These are phyloP conservation scores for Nixonia krombeini DNA, from an alignment of 1,140 invertebrate species.

Conservation along the genomic window DNA sequence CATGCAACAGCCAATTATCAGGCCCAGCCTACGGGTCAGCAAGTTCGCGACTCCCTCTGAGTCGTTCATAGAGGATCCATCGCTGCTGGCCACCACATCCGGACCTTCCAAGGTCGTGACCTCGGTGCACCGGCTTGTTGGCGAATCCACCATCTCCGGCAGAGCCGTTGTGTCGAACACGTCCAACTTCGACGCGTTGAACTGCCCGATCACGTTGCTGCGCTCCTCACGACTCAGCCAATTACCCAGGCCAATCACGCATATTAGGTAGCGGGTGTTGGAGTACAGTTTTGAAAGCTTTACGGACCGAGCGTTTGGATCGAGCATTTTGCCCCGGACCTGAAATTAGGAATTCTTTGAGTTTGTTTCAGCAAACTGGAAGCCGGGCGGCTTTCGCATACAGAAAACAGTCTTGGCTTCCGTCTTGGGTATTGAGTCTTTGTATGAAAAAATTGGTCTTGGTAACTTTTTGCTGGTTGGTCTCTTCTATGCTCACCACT, in stretches of 20 bases:
- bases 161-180: conserved; percentile 44
- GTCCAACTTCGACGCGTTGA: conserved; percentile 56
- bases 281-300: conserved; percentile 81
- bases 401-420: too few relatives aligned
- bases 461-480: too few relatives aligned
- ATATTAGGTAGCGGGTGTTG: conserved; percentile 86
- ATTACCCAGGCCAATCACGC: conserved; percentile 85
- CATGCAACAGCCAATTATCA: conserved; percentile 88
- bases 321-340: conserved; percentile 75
- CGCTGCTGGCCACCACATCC: conserved; percentile 73
- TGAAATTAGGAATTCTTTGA: conserved; percentile 33
- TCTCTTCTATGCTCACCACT: too few relatives aligned
- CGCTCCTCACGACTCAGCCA: conserved; percentile 66
- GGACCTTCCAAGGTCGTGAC: conserved; percentile 75
- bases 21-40: conserved; percentile 82
- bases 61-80: conserved; percentile 74
- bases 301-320: conserved; percentile 78
- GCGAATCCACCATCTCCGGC: conserved; percentile 77
- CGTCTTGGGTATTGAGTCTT: too few relatives aligned
- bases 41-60: conserved; percentile 65
- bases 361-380: conserved; percentile 15
- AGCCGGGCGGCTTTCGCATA: conserved; percentile 54
- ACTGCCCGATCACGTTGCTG: conserved; percentile 44
- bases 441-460: too few relatives aligned
- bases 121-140: conserved; percentile 81